A percentile compares a stretch with the other conserved stretches of the same genome.
Evolutionary conservation across 2,888 invertebrate species (phyloP).

Genomic region (Rhingia rostrata): DNA sequence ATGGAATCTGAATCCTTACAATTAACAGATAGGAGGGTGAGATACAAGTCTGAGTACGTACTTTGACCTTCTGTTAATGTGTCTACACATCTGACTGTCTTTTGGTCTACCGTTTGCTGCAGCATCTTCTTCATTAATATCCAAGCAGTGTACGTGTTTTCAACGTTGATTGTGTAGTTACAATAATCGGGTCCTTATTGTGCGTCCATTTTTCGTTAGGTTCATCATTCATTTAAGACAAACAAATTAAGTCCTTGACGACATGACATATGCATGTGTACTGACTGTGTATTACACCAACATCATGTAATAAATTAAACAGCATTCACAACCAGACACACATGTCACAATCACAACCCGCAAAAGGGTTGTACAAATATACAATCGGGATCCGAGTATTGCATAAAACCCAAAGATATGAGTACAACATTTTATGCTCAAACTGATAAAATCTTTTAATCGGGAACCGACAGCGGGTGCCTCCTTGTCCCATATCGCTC

Average conservation of each 20-base stretch:
- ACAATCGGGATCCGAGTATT: conserved; percentile 30
- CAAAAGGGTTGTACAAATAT: conserved; percentile 62
- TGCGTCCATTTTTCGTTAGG: neutral
- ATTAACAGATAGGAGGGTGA: too few species aligned
- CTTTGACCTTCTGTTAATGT: too few species aligned
- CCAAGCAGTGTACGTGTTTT: neutral
- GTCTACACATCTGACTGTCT: neutral
- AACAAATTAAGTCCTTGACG: neutral
- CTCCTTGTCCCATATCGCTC: conserved; percentile 16
- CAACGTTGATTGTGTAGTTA: neutral
- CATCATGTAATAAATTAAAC: conserved; percentile 62
- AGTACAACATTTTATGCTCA: conserved; percentile 52
- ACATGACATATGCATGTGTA: conserved; percentile 6
- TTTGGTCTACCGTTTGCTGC: neutral
- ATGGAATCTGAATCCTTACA: too few species aligned
- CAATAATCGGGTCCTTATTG: neutral
- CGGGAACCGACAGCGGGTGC: conserved; percentile 14
- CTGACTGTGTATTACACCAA: conserved; percentile 45
- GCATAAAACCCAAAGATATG: conserved; percentile 53
- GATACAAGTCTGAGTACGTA: too few species aligned
- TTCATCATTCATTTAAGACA: conserved; percentile 20
- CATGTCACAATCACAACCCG: conserved; percentile 30
- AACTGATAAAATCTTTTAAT: conserved; percentile 35
- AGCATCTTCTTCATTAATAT: neutral
- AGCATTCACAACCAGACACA: conserved; percentile 16